These are phyloP conservation scores for Periphyllus acericola DNA, from an alignment of 2,888 invertebrate species.

Conservation along the genomic window DNA sequence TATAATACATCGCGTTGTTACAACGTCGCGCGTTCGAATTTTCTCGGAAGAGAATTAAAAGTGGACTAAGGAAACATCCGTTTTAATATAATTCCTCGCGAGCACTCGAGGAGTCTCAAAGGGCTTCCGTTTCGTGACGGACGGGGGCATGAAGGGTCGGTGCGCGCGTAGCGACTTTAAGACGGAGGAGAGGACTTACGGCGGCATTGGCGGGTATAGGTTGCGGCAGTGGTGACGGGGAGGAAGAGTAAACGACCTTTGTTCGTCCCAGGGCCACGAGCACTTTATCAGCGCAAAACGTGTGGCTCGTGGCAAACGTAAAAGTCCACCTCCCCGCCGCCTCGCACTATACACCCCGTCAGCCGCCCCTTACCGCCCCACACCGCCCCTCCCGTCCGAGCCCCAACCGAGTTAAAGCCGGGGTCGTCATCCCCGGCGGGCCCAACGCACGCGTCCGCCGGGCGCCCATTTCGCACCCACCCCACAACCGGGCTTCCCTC, in stretches of 20 bases:
- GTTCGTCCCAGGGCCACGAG: conserved; percentile 57
- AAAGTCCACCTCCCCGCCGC: conserved; percentile 29
- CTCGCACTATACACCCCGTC: background rate
- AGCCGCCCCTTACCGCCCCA: background rate
- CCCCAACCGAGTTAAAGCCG: background rate
- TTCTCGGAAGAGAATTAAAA: background rate
- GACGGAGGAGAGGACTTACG: background rate
- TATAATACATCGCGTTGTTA: background rate
- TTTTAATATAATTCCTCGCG: conserved; percentile 11
- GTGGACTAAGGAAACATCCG: background rate
- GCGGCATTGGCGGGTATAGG: background rate
- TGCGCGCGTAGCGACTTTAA: background rate
- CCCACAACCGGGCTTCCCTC: conserved; percentile 16
- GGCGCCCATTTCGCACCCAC: conserved; percentile 62
- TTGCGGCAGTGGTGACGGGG: background rate
- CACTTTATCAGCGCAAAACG: conserved; percentile 52
- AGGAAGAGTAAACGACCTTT: conserved; percentile 53
- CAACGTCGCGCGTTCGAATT: background rate
- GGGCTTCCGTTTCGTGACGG: conserved; percentile 6
- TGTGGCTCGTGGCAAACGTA: conserved; percentile 60
- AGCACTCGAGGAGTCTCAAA: background rate
- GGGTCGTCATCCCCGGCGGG: conserved; percentile 53
- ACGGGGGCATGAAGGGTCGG: background rate
- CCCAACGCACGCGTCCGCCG: conserved; percentile 31
- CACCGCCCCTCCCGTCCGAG: background rate